phyloP scores from a whole-genome alignment of 2,888 invertebrate genomes.

The Dicroscelio sp. region DNA sequence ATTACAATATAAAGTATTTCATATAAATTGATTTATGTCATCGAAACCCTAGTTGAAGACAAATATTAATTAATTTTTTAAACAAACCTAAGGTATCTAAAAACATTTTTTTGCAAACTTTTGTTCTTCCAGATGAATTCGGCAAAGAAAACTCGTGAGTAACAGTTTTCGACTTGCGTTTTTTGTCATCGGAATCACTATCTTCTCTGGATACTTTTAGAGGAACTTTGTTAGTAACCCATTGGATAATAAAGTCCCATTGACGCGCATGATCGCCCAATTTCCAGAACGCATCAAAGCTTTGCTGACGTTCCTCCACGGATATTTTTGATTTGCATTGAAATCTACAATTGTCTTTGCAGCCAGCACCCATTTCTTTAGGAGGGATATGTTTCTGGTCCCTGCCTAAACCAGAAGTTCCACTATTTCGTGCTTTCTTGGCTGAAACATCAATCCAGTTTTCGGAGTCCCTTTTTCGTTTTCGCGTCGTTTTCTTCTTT shows the following conservation, averaged over 20 bases:
- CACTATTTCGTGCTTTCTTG: neutral
- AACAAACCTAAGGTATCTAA: conserved; percentile 8
- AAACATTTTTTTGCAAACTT: conserved; percentile 1
- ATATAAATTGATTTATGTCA: neutral
- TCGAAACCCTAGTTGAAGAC: neutral
- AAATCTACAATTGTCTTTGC: neutral
- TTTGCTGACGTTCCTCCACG: neutral
- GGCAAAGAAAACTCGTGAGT: neutral
- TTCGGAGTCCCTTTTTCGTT: neutral
- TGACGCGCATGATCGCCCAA: neutral
- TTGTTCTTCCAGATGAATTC: neutral
- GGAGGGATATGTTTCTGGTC: neutral
- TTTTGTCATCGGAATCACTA: neutral
- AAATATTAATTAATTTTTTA: neutral
- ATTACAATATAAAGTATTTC: neutral
- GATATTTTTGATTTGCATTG: neutral
- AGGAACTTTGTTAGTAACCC: neutral
- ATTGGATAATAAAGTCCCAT: neutral
- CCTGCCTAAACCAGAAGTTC: neutral
- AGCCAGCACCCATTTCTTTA: neutral
- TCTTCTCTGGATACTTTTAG: neutral
- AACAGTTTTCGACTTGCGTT: neutral
- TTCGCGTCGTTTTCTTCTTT: neutral
- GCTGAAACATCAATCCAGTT: neutral
- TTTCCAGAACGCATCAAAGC: neutral